phyloP scores from a whole-genome alignment of 2,888 invertebrate genomes.

The Quadroppia sp. region DNA sequence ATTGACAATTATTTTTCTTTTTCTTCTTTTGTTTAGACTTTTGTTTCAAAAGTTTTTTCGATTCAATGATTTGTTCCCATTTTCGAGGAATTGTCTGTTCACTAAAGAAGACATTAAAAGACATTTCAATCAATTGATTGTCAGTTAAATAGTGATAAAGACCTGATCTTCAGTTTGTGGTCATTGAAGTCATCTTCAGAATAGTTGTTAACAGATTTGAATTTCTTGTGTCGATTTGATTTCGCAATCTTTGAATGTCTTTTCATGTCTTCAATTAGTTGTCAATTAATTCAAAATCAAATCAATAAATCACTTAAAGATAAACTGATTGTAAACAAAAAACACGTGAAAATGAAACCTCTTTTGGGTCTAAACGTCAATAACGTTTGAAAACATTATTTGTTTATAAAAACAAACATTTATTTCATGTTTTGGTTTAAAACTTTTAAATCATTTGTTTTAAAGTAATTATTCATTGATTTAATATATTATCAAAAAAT shows the following conservation, averaged over 20 bases:
- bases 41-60: slow-evolving; percentile 12
- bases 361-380: too few relatives aligned
- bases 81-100: slow-evolving; percentile 30
- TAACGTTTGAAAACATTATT: too few relatives aligned
- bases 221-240: slow-evolving; percentile 37
- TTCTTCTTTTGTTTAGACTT: slow-evolving; percentile 14
- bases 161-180: slow-evolving; percentile 17
- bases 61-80: slow-evolving; percentile 30
- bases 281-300: neutral
- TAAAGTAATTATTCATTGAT: too few relatives aligned
- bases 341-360: too few relatives aligned
- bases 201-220: slow-evolving; percentile 14
- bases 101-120: too few relatives aligned
- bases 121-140: slow-evolving; percentile 1
- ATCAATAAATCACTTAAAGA: neutral
- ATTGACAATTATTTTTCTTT: slow-evolving; percentile 15
- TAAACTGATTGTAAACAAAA: too few relatives aligned
- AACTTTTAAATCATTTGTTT: too few relatives aligned
- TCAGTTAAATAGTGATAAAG: neutral
- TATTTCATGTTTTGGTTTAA: too few relatives aligned
- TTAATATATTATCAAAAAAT: neutral
- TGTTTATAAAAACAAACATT: too few relatives aligned
- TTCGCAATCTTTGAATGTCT: slow-evolving; percentile 25
- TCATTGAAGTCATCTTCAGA: slow-evolving; percentile 1
- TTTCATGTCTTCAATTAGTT: slow-evolving; percentile 21